Percentiles rank a stretch among this genome's conserved stretches.
Evolutionary conservation across 1,140 invertebrate genomes (phyloP).

Genomic region (Sminthurinus signatus): DNA sequence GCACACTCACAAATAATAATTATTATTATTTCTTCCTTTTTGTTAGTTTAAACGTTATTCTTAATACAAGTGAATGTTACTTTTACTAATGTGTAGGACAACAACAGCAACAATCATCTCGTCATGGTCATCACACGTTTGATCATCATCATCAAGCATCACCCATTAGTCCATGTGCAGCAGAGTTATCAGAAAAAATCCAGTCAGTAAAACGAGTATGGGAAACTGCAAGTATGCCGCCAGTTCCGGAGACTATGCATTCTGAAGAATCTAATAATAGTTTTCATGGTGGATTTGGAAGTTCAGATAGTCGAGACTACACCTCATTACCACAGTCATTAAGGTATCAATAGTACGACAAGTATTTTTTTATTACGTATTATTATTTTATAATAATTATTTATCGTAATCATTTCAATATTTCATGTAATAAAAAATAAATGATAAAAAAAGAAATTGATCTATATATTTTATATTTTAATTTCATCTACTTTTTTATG

Average conservation of each 20-base stretch:
- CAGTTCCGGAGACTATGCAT: conserved; percentile 18
- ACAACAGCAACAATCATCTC: not conserved
- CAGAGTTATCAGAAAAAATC: conserved; percentile 32
- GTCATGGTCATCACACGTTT: conserved; percentile 6
- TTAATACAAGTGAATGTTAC: not conserved
- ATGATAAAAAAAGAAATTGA: no score
- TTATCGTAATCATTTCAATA: no score
- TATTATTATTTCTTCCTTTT: no score
- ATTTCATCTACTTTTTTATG: no score
- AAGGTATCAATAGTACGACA: no score
- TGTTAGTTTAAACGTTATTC: no score
- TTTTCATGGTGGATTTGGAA: conserved; percentile 23
- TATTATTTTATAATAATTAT: no score
- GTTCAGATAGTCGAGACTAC: conserved; percentile 10
- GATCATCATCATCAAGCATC: conserved; percentile 28
- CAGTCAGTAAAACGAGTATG: conserved; percentile 33
- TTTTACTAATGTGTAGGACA: not conserved
- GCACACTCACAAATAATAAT: no score
- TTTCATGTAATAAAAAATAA: no score
- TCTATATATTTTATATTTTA: no score
- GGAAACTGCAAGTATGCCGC: conserved; percentile 32
- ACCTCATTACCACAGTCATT: conserved; percentile 18
- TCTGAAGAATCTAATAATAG: conserved; percentile 26
- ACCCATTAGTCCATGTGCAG: conserved; percentile 27
- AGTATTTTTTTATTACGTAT: no score